Conservation (phyloP, 2,113 vertebrate genomes). For the Balaeniceps rex region DNA sequence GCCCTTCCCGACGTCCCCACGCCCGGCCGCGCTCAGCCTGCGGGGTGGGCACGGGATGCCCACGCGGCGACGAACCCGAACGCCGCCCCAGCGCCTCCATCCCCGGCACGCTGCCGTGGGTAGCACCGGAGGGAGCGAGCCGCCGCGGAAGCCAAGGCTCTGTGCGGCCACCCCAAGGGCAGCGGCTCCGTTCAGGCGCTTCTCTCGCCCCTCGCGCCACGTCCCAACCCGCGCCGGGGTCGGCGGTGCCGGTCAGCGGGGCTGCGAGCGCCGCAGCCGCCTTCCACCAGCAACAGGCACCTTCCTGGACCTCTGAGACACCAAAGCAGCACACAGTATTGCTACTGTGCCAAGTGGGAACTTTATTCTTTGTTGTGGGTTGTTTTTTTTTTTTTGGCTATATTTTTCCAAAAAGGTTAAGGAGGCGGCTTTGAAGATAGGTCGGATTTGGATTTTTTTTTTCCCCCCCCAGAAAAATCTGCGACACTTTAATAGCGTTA, state of each 20-base stretch:
- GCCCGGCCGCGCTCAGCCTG: accelerated
- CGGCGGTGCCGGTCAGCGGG: no score
- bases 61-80: accelerated
- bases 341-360: conserved; percentile 55
- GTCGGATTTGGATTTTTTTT: neutral
- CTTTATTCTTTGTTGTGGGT: conserved; percentile 36
- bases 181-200: neutral
- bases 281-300: neutral
- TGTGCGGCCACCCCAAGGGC: accelerated
- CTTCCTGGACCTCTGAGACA: neutral
- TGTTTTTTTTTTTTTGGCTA: neutral
- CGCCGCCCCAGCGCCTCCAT: accelerated
- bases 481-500: neutral
- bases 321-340: conserved; percentile 35
- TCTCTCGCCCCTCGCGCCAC: accelerated
- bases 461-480: neutral
- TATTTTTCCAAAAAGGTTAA: neutral
- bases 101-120: neutral
- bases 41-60: accelerated
- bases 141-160: accelerated
- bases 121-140: accelerated
- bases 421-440: neutral
- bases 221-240: accelerated
- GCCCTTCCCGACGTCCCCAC: accelerated
- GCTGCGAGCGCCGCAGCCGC: neutral